These are phyloP conservation scores for Cephonodes hylas DNA, from an alignment of 2,888 invertebrate species.

Conservation along the genomic window DNA sequence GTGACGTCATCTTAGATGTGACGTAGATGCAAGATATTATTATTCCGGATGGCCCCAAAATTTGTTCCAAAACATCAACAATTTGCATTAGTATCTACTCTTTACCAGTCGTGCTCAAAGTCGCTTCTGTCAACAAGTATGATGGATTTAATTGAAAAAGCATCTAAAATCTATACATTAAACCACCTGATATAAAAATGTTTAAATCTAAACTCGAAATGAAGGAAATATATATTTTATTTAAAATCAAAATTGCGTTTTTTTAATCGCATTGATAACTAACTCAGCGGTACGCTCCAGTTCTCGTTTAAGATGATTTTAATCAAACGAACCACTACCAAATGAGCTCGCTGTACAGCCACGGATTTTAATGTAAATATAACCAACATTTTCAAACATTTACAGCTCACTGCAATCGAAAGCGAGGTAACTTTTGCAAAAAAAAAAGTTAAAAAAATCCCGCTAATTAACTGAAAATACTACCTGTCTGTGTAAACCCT, in stretches of 20 bases:
- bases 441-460: slow-evolving; percentile 19
- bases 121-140: too few relatives aligned
- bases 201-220: not conserved
- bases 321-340: slow-evolving; percentile 12
- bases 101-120: too few relatives aligned
- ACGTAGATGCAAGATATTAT: too few relatives aligned
- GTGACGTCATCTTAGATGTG: too few relatives aligned
- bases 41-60: too few relatives aligned
- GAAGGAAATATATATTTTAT: not conserved
- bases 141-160: too few relatives aligned
- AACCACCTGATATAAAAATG: too few relatives aligned
- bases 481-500: slow-evolving; percentile 42
- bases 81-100: too few relatives aligned
- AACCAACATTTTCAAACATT: slow-evolving; percentile 17
- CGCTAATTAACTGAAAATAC: slow-evolving; percentile 63
- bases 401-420: slow-evolving; percentile 2
- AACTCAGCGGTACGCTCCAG: not conserved
- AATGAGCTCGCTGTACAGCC: not conserved
- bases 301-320: slow-evolving; percentile 11
- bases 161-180: too few relatives aligned
- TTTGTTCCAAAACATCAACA: too few relatives aligned
- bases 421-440: slow-evolving; percentile 6
- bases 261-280: not conserved
- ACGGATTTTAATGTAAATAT: not conserved
- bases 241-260: not conserved